A percentile compares a stretch with the other conserved stretches of the same genome.
Evolutionary conservation across 2,797 vertebrate species (phyloP).

Genomic region (Xenops minutus): DNA sequence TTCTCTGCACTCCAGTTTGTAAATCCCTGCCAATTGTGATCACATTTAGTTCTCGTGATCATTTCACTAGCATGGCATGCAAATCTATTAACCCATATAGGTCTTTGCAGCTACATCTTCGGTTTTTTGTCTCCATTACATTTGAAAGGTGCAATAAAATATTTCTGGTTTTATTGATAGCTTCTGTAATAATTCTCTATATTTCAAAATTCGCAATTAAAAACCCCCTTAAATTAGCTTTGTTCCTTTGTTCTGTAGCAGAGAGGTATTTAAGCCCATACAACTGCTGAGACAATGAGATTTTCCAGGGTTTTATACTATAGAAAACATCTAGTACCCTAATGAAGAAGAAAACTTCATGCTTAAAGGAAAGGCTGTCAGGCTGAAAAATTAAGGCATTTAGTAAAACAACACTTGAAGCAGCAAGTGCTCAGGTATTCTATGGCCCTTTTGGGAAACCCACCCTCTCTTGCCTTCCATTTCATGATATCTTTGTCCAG

Average conservation of each 20-base stretch:
- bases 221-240: not conserved
- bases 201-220: not conserved
- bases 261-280: not conserved
- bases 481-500: not conserved
- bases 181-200: not conserved
- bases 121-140: not conserved
- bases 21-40: not conserved
- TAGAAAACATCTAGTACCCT: not conserved
- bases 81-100: not conserved
- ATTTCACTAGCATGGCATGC: not conserved
- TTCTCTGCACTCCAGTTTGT: not conserved
- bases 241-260: not conserved
- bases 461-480: not conserved
- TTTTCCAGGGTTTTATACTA: not conserved
- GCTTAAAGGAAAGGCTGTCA: not conserved
- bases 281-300: not conserved
- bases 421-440: not conserved
- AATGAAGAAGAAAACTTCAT: not conserved
- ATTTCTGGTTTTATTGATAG: not conserved
- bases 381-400: not conserved
- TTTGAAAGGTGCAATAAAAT: not conserved
- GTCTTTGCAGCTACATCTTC: not conserved
- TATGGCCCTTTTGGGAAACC: not conserved
- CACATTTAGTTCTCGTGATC: not conserved
- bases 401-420: not conserved